These are phyloP conservation scores for Mythimna loreyi DNA, from an alignment of 2,888 invertebrate species.

Conservation along the genomic window DNA sequence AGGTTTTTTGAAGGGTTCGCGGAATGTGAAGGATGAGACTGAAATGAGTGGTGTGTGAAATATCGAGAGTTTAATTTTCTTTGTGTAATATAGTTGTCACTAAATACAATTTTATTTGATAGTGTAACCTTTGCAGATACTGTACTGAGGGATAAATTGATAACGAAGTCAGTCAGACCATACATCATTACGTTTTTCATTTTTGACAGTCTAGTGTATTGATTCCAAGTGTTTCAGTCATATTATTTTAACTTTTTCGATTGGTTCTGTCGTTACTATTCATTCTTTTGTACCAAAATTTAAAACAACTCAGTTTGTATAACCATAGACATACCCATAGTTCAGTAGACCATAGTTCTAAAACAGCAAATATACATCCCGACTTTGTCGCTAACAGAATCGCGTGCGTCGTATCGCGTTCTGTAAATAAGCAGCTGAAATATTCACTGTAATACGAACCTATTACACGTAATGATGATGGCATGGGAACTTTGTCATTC, in stretches of 20 bases:
- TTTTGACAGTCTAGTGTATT: background rate
- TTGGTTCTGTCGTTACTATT: background rate
- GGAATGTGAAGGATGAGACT: slow-evolving; percentile 32
- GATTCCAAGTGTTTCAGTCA: background rate
- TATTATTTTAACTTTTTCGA: background rate
- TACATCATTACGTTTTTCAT: too few relatives aligned
- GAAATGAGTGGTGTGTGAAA: slow-evolving; percentile 3
- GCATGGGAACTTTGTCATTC: slow-evolving; percentile 84
- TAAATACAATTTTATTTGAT: too few relatives aligned
- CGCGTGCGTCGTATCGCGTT: slow-evolving; percentile 80
- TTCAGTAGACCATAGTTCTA: slow-evolving; percentile 2
- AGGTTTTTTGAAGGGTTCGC: slow-evolving; percentile 24
- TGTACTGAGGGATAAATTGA: too few relatives aligned
- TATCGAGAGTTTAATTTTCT: background rate
- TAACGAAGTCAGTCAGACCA: too few relatives aligned
- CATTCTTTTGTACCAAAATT: background rate
- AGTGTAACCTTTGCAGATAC: too few relatives aligned
- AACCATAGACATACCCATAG: too few relatives aligned
- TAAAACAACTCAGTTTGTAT: background rate
- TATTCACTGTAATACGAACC: slow-evolving; percentile 84
- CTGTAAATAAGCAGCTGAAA: slow-evolving; percentile 87
- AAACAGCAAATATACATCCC: slow-evolving; percentile 39
- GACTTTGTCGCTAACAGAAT: slow-evolving; percentile 67
- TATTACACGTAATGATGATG: slow-evolving; percentile 88
- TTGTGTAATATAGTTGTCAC: too few relatives aligned